Conservation (phyloP, 37 sponge, comb jelly and placozoan genomes). For the Lycopodina hypogea region DNA sequence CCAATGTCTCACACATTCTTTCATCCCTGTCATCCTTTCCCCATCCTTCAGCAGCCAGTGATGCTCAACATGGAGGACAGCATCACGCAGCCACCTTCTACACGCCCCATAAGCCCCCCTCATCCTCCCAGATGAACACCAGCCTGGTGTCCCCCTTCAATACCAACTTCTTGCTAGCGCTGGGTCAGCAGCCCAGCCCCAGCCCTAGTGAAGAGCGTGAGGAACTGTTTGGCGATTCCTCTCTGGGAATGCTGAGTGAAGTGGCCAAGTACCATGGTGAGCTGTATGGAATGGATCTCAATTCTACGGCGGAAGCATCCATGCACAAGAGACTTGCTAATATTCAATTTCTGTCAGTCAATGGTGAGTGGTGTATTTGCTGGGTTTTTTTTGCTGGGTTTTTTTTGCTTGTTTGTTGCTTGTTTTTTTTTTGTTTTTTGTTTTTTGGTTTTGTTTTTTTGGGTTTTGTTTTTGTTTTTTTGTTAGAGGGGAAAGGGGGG, state of each 20-base stretch:
- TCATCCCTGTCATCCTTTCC: neutral
- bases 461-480: too few species aligned
- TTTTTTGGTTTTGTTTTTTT: too few species aligned
- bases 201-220: neutral
- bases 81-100: too few species aligned
- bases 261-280: slow-evolving; percentile 39
- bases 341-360: neutral
- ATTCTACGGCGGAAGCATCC: neutral
- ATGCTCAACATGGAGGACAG: too few species aligned
- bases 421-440: too few species aligned
- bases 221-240: neutral
- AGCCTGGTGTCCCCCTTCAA: slow-evolving; percentile 41
- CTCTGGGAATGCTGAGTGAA: slow-evolving; percentile 50
- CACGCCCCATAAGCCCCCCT: slow-evolving; percentile 10
- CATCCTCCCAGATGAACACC: neutral
- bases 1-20: too few species aligned
- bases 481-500: too few species aligned
- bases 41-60: neutral
- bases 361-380: slow-evolving; percentile 25
- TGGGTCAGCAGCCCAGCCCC: slow-evolving; percentile 17
- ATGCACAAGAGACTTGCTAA: slow-evolving; percentile 13
- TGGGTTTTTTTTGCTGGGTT: too few species aligned
- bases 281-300: neutral
- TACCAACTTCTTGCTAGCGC: neutral
- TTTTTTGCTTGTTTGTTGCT: too few species aligned